Conservation (phyloP, 2,888 invertebrate genomes). For the Mechanitis mazaeus region DNA sequence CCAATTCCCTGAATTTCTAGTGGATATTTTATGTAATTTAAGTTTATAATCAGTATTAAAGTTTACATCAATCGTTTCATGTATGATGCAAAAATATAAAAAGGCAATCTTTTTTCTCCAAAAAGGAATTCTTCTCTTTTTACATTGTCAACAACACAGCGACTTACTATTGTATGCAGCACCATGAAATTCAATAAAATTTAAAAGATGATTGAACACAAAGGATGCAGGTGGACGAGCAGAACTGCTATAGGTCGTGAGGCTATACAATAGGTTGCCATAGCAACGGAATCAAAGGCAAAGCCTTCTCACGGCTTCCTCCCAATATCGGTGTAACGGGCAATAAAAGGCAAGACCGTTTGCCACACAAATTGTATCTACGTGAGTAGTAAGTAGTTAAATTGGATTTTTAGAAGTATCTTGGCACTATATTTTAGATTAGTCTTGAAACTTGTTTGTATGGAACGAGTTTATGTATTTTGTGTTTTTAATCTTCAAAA, state of each 20-base stretch:
- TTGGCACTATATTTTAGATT: slow-evolving; percentile 28
- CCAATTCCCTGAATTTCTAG: slow-evolving; percentile 27
- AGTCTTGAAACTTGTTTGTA: slow-evolving; percentile 23
- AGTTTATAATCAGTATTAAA: background rate
- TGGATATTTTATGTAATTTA: slow-evolving; percentile 17
- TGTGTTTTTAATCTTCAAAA: slow-evolving; percentile 4
- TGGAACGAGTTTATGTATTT: slow-evolving; percentile 12
- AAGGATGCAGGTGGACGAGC: slow-evolving; percentile 30
- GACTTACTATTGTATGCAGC: background rate
- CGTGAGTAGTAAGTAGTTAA: slow-evolving; percentile 42
- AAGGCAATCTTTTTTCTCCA: background rate
- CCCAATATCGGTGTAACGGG: slow-evolving; percentile 58
- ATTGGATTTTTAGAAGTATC: slow-evolving; percentile 43
- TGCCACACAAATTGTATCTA: slow-evolving; percentile 46
- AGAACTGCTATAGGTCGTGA: slow-evolving; percentile 27
- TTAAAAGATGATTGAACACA: slow-evolving; percentile 31
- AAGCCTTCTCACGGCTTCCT: slow-evolving; percentile 37
- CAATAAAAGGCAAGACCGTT: slow-evolving; percentile 59
- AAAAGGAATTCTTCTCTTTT: background rate
- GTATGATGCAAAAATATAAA: slow-evolving; percentile 2
- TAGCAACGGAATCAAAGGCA: slow-evolving; percentile 36
- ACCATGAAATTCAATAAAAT: slow-evolving; percentile 29
- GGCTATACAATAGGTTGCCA: slow-evolving; percentile 33
- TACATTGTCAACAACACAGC: too few species aligned
- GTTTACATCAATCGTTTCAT: slow-evolving; percentile 3